Base-by-base conservation (phyloP, 2,888 invertebrate species). In the Gandaritis pyraliata region DNA sequence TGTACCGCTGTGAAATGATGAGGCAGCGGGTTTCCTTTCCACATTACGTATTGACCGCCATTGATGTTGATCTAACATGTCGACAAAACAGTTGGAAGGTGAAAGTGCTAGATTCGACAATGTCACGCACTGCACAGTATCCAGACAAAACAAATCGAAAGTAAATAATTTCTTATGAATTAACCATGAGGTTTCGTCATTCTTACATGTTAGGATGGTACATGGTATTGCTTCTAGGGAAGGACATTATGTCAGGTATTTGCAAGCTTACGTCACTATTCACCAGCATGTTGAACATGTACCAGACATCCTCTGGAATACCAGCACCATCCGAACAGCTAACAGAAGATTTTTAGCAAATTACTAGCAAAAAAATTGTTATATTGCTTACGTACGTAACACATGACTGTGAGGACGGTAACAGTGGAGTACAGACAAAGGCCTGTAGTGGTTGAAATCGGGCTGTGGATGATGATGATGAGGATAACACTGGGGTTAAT, bases 131-230 rank as follows among this genome's bases (percentile, higher is more conserved):
- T 55, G 61, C 48, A 67, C 58, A 64, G 54, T 64, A 58, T 63
- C 52, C 62, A 61, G 56, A 57, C 64, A 54, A 70, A 64, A 55
- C 60, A 60, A 67, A 69, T 66, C 65, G 67, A 67, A 69, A 69
- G 69, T 66, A 69, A 58, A 65, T 68, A 65, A 65, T 62, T 38
- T 67, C 45, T 39, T 55, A 56, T 69, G 67, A 66, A 69, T 71
- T 58, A 67, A 48, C 46, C 63, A 71, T 71, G 61, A 63, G 56
- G 46, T 54, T 64, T 52, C 59, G 36, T 58, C 13, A 43, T 16
- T 43, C n/a, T n/a, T 39, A 39, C 38, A 15, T 54, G 18, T 50
- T 55, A 23, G 23, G 57, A 61, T 57, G 15, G 10, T 54, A 65
- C 61, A 59, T 49, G 52, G 58, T 43, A 45, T 58, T 43, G 47